Base-by-base conservation (phyloP, 1,140 invertebrate species). In the Chionoecetes opilio region DNA sequence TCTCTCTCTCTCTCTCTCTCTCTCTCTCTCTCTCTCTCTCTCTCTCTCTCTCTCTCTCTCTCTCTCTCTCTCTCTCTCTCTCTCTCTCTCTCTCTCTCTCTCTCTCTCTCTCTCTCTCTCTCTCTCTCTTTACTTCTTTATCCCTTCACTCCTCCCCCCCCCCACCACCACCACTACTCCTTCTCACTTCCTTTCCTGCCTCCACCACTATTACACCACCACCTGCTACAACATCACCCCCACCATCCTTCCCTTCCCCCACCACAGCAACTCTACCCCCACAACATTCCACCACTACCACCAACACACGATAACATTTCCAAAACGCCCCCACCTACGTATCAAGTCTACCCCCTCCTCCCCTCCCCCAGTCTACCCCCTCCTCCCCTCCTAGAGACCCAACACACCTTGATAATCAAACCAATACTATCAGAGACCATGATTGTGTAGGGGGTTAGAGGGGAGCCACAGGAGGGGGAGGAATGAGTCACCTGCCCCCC, bases 31-130 rank as follows among this genome's bases (percentile, higher is more conserved):
- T 88, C 63, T 37, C 34, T 46, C 86, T 87, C 86, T 87, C 86
- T 87, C 86, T 87, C 86, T 87, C 86, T 87, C 86, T 87, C 86
- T 87, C 86, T 87, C 86, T 87, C 86, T 87, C 86, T 87, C 86
- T 87, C 86, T 87, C 86, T 87, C 86, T 87, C 86, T 87, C 31
- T 87, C 86, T 37, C 32, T 87, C 14, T 87, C 26, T 87, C 26
- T 87, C 32, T 34, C 85, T 38, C 85, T 34, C 32, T 87, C 85
- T 87, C 32, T 35, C 37, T 87, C 85, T 87, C 29, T 87, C 32
- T 87, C 85, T 38, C 85, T 87, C 37, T 5, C 86, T 38, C 86
- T 88, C 34, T 88, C 2, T 88, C 3, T 6, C 0, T 38, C 89
- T 21, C 21, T 91, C 14, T n/a, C 3, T 29, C 14, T n/a, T 21